These are phyloP conservation scores for Neolamprologus modestus DNA, from an alignment of 2,113 vertebrate species.

Conservation along the genomic window DNA sequence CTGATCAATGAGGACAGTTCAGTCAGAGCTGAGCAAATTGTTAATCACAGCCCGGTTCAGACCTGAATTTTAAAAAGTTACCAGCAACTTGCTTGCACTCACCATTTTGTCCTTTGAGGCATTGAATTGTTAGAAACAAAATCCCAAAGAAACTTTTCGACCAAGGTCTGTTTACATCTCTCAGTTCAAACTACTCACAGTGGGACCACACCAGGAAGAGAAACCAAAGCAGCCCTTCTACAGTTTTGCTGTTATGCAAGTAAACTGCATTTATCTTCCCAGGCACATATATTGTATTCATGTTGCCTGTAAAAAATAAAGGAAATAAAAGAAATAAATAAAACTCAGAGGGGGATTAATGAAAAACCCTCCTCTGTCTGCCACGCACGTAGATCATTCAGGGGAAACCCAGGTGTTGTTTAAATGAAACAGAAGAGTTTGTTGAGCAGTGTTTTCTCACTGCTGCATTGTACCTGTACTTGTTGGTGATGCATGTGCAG, in stretches of 20 bases:
- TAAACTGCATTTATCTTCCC: neutral
- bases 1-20: neutral
- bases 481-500: neutral
- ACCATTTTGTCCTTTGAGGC: neutral
- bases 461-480: neutral
- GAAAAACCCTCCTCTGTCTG: neutral
- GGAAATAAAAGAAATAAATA: neutral
- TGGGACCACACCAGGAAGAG: neutral
- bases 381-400: neutral
- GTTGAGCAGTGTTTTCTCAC: slow-evolving; percentile 10
- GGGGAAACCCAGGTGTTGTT: neutral
- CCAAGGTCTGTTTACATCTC: neutral
- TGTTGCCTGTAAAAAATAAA: neutral
- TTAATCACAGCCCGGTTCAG: neutral
- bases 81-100: neutral
- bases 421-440: neutral
- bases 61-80: neutral
- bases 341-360: neutral
- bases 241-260: neutral
- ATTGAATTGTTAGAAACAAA: neutral
- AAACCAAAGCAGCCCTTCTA: neutral
- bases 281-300: neutral
- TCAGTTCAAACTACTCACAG: neutral
- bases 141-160: neutral
- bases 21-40: neutral